Percentiles rank a stretch among this genome's conserved stretches.
Conservation (phyloP, 2,797 vertebrate genomes). For the Odontamblyopus rebecca region DNA sequence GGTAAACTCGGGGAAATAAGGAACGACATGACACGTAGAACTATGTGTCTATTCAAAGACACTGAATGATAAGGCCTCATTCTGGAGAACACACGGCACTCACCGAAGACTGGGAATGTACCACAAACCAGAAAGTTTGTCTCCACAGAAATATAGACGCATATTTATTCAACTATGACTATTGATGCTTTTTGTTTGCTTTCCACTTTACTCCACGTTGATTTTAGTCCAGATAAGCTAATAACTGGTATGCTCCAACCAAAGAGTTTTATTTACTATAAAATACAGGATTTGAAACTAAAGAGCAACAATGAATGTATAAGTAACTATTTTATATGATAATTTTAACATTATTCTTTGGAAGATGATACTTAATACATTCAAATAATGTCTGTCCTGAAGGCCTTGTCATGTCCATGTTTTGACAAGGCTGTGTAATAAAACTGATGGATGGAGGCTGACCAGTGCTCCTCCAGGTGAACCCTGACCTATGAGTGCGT, state of each 20-base stretch:
- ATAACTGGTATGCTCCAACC: too few relatives aligned
- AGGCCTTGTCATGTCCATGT: slow-evolving; percentile 34
- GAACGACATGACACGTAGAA: slow-evolving; percentile 19
- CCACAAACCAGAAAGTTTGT: not conserved
- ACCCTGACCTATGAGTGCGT: slow-evolving; percentile 75
- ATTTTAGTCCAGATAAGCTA: too few relatives aligned
- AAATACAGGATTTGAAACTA: too few relatives aligned
- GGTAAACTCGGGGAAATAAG: slow-evolving; percentile 60
- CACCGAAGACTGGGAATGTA: slow-evolving; percentile 1
- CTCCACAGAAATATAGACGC: too few relatives aligned
- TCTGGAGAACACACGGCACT: slow-evolving; percentile 28
- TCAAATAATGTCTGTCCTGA: not conserved
- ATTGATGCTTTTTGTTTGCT: too few relatives aligned
- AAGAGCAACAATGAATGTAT: too few relatives aligned
- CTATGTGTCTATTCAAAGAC: slow-evolving; percentile 11
- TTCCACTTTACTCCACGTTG: too few relatives aligned
- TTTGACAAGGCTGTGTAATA: slow-evolving; percentile 70
- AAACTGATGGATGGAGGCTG: slow-evolving; percentile 81
- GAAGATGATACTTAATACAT: not conserved
- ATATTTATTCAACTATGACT: not conserved
- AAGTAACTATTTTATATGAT: too few relatives aligned
- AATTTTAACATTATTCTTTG: not conserved
- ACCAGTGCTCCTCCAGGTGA: slow-evolving; percentile 79
- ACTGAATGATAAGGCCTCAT: slow-evolving; percentile 23
- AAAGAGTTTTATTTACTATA: too few relatives aligned